phyloP scores from a whole-genome alignment of 2,113 vertebrate genomes.

The Apodemus sylvaticus region DNA sequence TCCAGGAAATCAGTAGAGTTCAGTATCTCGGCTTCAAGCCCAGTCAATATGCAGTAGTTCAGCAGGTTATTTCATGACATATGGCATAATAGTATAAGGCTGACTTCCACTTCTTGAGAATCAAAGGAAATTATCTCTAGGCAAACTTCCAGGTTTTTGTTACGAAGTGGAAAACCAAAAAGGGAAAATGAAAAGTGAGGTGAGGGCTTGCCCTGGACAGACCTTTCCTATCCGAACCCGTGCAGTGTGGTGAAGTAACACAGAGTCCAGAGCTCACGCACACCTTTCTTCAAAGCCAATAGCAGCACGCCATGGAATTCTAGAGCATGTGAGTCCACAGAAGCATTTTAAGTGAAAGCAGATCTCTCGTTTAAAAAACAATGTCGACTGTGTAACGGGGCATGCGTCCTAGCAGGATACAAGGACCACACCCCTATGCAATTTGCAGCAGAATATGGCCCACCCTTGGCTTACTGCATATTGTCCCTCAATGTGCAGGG shows the following conservation, averaged over 20 bases:
- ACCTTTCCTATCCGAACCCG: constrained; percentile 31
- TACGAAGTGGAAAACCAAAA: neutral
- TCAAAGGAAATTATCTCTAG: neutral
- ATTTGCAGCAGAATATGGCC: constrained; percentile 73
- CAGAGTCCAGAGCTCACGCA: constrained; percentile 60
- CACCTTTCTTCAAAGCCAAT: constrained; percentile 74
- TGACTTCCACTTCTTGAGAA: neutral
- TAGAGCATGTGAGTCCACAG: constrained; percentile 68
- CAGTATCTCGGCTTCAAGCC: constrained; percentile 33
- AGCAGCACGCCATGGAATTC: constrained; percentile 58
- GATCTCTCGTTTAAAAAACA: constrained; percentile 54
- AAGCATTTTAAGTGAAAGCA: constrained; percentile 81
- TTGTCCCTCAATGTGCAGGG: constrained; percentile 43
- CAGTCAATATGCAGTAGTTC: neutral
- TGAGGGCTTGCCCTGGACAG: neutral
- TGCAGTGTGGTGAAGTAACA: neutral
- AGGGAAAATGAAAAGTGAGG: neutral
- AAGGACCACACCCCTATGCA: constrained; percentile 68
- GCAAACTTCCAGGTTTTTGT: neutral
- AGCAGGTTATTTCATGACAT: neutral
- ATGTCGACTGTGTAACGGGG: constrained; percentile 77
- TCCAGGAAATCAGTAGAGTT: neutral
- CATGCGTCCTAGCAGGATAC: constrained; percentile 72
- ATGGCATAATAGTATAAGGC: neutral
- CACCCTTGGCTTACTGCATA: constrained; percentile 67